Evolutionary conservation across 2,797 vertebrate species (phyloP).

Genomic region (Enteromius paludinosus): DNA sequence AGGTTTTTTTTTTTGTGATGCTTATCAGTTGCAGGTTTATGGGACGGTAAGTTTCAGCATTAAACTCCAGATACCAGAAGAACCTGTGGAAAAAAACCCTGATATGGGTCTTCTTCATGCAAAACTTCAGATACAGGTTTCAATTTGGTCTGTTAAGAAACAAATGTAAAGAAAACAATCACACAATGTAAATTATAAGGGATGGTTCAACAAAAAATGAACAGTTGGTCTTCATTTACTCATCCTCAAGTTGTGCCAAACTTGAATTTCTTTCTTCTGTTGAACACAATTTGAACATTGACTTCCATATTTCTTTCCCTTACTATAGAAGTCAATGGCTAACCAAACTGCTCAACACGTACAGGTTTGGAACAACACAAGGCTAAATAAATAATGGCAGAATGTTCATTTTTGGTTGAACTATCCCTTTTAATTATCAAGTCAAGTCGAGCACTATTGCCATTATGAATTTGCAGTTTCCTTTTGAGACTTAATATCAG

Average conservation of each 20-base stretch:
- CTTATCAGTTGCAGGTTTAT: constrained; percentile 13
- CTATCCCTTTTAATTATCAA: neutral
- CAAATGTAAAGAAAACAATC: neutral
- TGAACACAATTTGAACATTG: neutral
- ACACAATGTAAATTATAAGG: neutral
- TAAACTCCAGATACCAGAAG: neutral
- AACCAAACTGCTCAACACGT: neutral
- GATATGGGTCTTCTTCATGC: constrained; percentile 35
- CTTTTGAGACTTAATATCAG: constrained; percentile 43
- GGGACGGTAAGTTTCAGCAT: constrained; percentile 47
- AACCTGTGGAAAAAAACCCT: neutral
- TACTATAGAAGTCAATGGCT: neutral
- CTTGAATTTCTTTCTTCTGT: neutral
- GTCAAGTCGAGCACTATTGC: neutral
- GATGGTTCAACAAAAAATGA: neutral
- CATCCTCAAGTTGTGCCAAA: neutral
- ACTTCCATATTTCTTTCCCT: neutral
- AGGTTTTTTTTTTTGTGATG: neutral
- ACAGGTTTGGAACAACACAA: neutral
- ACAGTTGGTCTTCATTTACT: neutral
- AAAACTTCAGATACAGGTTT: neutral
- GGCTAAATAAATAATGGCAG: neutral
- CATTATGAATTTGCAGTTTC: neutral
- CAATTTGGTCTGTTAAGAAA: neutral
- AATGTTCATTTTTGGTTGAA: neutral